Base-by-base conservation (phyloP, 2,888 invertebrate genomes). In the Andrena marginata region DNA sequence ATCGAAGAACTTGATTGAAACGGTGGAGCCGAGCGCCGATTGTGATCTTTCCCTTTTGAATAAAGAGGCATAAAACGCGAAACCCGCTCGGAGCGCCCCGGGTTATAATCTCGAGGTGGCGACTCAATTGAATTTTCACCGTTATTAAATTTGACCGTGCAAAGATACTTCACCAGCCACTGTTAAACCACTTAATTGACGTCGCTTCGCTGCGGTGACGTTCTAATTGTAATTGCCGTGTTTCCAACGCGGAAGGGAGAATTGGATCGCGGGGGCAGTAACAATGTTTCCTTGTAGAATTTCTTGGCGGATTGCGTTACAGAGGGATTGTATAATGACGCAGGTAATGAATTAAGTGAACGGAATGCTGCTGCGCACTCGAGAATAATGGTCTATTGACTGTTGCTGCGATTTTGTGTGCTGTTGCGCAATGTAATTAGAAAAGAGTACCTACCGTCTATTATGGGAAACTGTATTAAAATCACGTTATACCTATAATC, bases 201-300 rank as follows among this genome's bases (percentile, higher is more conserved):
- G 59, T 31, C n/a, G 42, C 13, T 29, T 42, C 29, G 5, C 48
- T 23, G 20, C 20, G 42, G 29, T 16, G 31, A 13, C 42, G 31
- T 20, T 20, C 1, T 62, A 71, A 60, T 31, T 70, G 20, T 31
- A 60, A 60, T 60, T 48, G 49, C 13, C 60, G 29, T 48, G 42
- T 31, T 48, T 49, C 48, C 23, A 20, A 23, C 42, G 13, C 13
- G 20, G 69, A 13, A 71, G 26, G 69, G 42, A 29, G 42, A 70
- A 70, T 48, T 60, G 29, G 20, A 48, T 59, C 20, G 56, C 20
- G 59, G 6, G 13, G 29, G 13, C n/a, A 26, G 42, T 35, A 70
- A 70, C 59, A 70, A 59, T 59, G 29, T 70, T 70, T 59, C 48
- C 20, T 31, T 70, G 26, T 3, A n/a, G 42, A n/a, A 42, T 69